phyloP scores from a whole-genome alignment of 53 echinoderm and acorn worm genomes.

The Henricia sp. region DNA sequence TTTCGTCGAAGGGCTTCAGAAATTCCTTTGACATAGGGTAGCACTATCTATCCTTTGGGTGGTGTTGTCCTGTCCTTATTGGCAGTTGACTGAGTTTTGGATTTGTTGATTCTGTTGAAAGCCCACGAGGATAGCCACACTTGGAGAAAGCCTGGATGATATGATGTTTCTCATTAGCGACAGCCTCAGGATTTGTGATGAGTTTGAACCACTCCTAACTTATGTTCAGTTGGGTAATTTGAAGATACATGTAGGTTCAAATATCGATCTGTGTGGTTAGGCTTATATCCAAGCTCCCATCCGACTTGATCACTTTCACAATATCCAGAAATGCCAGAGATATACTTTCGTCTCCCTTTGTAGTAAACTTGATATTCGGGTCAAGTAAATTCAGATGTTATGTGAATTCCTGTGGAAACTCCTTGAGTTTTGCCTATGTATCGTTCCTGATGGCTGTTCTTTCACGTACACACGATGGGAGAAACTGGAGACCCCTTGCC shows the following conservation, averaged over 20 bases:
- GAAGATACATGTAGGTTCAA: conserved; percentile 20
- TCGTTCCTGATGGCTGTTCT: conserved; percentile 49
- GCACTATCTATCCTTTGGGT: neutral
- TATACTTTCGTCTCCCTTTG: conserved; percentile 8
- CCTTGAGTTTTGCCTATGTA: conserved; percentile 38
- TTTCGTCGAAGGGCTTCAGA: neutral
- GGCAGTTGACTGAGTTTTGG: neutral
- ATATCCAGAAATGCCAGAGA: conserved; percentile 20
- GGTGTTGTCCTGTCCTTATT: neutral
- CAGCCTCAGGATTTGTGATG: conserved; percentile 4
- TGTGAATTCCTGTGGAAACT: conserved; percentile 36
- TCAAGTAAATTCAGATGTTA: conserved; percentile 52
- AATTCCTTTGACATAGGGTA: neutral
- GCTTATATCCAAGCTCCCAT: conserved; percentile 42
- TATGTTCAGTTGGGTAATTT: conserved; percentile 46
- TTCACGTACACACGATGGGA: conserved; percentile 70
- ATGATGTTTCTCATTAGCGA: conserved; percentile 11
- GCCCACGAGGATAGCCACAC: conserved; percentile 47
- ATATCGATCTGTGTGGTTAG: conserved; percentile 63
- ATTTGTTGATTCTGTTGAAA: conserved; percentile 17
- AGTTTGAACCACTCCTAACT: conserved; percentile 38
- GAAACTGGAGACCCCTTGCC: conserved; percentile 67
- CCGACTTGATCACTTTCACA: conserved; percentile 3
- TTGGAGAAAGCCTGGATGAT: neutral
- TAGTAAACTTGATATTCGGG: conserved; percentile 55